Base-by-base conservation (phyloP, 1,140 invertebrate species). In the Apis florea region DNA sequence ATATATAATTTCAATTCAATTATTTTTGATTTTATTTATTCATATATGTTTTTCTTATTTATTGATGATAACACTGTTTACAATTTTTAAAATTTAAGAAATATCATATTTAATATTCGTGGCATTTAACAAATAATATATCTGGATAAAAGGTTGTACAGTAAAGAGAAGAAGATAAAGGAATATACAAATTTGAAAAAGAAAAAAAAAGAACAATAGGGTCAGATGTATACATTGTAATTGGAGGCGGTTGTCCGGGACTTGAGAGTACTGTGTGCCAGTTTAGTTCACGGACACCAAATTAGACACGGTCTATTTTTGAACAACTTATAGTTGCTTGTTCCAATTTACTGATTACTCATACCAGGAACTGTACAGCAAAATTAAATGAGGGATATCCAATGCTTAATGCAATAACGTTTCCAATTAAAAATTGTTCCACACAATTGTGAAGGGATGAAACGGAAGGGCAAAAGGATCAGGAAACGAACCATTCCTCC, bases 271-370 rank as follows among this genome's bases (percentile, higher is more conserved):
- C 72, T 79, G 85, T 88, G 90, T 87, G 86, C 89, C 89, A 92
- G 90, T 92, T 92, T 90, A 89, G 92, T 93, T 93, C 92, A 92
- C 91, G 92, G 92, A 88, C 90, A 92, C 92, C 89, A 93, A 93
- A 93, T 93, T 93, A 93, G 93, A 93, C 90, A 84, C 89, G 90
- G 83, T 92, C 91, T 93, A 93, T 93, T 93, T 93, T 93, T 85
- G 88, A 85, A 71, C 85, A 80, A 76, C 88, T 83, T 89, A 89
- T 87, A 89, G 85, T 78, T 86, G 88, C 89, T 90, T 91, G 92
- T 85, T 92, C 91, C 90, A 93, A 90, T 92, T 93, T 92, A 90
- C 88, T 82, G 83, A 85, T 85, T 90, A 82, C 87, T 89, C 86
- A 68, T 74, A 71, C 19, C 70, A 73, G 63, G 63, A 54, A 54